Evolutionary conservation across 1,140 invertebrate species (phyloP), one percentile per base, ranked within the genome.

Genomic region (Polypedilum vanderplanki): DNA sequence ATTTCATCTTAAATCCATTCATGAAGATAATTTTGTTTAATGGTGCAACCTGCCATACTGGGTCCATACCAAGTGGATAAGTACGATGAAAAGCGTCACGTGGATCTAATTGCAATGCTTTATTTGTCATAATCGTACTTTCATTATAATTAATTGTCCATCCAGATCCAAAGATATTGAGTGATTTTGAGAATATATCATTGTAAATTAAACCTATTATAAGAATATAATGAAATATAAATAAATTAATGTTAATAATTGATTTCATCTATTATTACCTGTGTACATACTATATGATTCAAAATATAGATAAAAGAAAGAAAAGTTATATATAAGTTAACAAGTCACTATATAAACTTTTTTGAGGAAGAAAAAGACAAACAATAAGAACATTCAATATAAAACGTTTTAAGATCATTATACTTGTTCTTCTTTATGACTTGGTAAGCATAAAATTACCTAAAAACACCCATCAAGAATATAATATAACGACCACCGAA

Each of bases 1-100:
- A 84, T 81, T 98, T 98, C 96, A 98, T 98, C 86, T 98, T 98
- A 83, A 92, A 95, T 0, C 95, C 95, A 84, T 98, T 98, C 24
- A 94, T 84, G 84, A 96, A 98, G 46, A 93, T 90, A 78, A 98
- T 96, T 84, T 98, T 98, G 85, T 98, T 98, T 75, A 89, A 86
- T 8, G 95, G 86, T 0, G 85, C 85, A 76, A 92, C 80, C 85
- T 96, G 93, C 96, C 97, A 98, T 20, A 97, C 89, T 0, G 97
- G 97, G 87, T 98, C 97, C 78, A 98, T 85, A 15, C 96, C 96
- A 77, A 97, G 87, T 0, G 92, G 90, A 87, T 98, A 98, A 0
- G 94, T 92, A 87, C 70, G 94, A 79, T 84, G 94, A 89, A 93
- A 93, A 95, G 75, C 98, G n/a, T 98, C 75, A 98, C 92, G 0